Evolutionary conservation across 2,797 vertebrate species (phyloP).

Genomic region (Hozukius guyotensis): DNA sequence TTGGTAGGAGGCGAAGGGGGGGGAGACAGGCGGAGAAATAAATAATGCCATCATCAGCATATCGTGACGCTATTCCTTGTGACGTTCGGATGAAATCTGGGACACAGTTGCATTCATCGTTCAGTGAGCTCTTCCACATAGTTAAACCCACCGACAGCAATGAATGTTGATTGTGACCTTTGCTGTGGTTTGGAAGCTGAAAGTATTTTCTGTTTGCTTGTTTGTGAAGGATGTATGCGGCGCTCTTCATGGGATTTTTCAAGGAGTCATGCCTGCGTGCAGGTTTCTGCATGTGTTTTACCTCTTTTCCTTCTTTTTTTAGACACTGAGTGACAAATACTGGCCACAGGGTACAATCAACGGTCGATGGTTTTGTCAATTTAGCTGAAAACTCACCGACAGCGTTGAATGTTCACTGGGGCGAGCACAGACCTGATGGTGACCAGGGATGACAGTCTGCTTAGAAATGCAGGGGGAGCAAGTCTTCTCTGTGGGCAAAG

Average conservation of each 20-base stretch:
- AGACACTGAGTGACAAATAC: slow-evolving; percentile 67
- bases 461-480: slow-evolving; percentile 57
- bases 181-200: slow-evolving; percentile 72
- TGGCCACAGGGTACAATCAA: slow-evolving; percentile 99
- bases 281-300: slow-evolving; percentile 2
- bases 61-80: slow-evolving; percentile 62
- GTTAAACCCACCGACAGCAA: slow-evolving; percentile 99
- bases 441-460: slow-evolving; percentile 70
- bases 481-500: slow-evolving; percentile 34
- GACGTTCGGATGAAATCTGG: slow-evolving; percentile 84
- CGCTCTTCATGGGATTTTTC: neutral
- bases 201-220: slow-evolving; percentile 19
- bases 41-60: slow-evolving; percentile 72
- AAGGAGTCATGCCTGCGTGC: slow-evolving; percentile 33
- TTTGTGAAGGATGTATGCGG: neutral
- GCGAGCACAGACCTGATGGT: slow-evolving; percentile 82
- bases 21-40: slow-evolving; percentile 34
- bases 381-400: slow-evolving; percentile 99
- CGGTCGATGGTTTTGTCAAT: slow-evolving; percentile 99
- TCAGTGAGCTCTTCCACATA: slow-evolving; percentile 98
- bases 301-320: slow-evolving; percentile 16
- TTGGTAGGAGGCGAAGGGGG: slow-evolving; percentile 4
- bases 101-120: slow-evolving; percentile 99
- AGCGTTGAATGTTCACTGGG: slow-evolving; percentile 98
- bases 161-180: slow-evolving; percentile 99